Evolutionary conservation across 35 echinoderm and acorn worm genomes (phyloP), one percentile per base, ranked within the genome.

Genomic region (Ophiothrix spiculata): DNA sequence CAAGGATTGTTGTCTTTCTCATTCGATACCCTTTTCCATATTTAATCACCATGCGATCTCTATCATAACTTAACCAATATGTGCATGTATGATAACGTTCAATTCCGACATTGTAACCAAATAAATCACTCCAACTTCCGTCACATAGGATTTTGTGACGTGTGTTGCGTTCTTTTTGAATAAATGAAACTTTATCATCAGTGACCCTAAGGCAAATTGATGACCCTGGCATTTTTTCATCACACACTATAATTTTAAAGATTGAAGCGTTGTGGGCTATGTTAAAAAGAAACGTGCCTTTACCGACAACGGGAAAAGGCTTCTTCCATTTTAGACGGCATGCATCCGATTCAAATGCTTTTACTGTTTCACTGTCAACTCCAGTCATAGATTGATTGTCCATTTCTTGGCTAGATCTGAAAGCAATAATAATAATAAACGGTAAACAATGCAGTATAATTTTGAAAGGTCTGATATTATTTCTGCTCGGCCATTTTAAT

Each of bases 61-160:
- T 80, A 46, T 88, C 86, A 56, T 88, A 88, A 64, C 86, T 88
- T 17, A 56, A 81, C 86, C 86, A 88, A 54, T 88, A 88, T 19
- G 86, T 81, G 31, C n/a, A 31, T 25, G 37, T 81, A n/a, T n/a
- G n/a, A n/a, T n/a, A n/a, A n/a, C n/a, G n/a, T 35, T 39, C 78
- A 13, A 39, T 28, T 28, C 42, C 78, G 17, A 80, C 78, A 36
- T 39, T 39, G 73, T 33, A 75, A 31, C 31, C 0, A 31, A 25
- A 21, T 38, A 35, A 0, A 49, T 78, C 16, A n/a, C 32, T 13
- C 33, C 77, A 79, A 88, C 38, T 16, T 79, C 35, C 15, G 16
- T 76, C 13, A 77, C 33, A 64, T 86, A 39, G 0, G 32, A 21
- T 33, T 39, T 32, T 15, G 1, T 17, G 13, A 16, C 41, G 28